Evolutionary conservation across 2,888 invertebrate genomes (phyloP).

Genomic region (Catocala sponsa): DNA sequence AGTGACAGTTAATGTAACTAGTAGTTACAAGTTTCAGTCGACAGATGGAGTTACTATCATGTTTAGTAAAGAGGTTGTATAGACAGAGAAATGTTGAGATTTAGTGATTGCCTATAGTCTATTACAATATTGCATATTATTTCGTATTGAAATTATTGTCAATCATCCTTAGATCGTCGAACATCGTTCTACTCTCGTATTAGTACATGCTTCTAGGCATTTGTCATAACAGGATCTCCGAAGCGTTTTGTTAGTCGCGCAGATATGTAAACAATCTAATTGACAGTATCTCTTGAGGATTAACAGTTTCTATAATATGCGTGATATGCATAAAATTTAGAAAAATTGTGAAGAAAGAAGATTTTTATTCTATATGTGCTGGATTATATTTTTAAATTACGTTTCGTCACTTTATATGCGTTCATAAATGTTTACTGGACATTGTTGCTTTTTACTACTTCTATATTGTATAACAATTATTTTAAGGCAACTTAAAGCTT

Average conservation of each 20-base stretch:
- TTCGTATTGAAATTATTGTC: slow-evolving; percentile 38
- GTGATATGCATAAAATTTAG: slow-evolving; percentile 81
- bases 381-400: slow-evolving; percentile 66
- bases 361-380: slow-evolving; percentile 64
- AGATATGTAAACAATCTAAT: slow-evolving; percentile 75
- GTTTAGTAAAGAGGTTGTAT: not conserved
- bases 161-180: slow-evolving; percentile 21
- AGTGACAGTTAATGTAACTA: slow-evolving; percentile 27
- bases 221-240: slow-evolving; percentile 15
- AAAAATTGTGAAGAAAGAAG: slow-evolving; percentile 74
- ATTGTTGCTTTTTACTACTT: no score
- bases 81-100: not conserved
- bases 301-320: slow-evolving; percentile 61
- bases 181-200: slow-evolving; percentile 44
- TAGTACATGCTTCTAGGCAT: slow-evolving; percentile 53
- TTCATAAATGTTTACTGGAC: not conserved
- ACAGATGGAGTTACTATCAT: slow-evolving; percentile 37
- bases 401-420: not conserved
- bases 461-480: no score
- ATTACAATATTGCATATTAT: slow-evolving; percentile 9
- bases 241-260: slow-evolving; percentile 35
- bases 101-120: not conserved
- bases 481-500: no score
- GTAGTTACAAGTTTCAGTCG: slow-evolving; percentile 11
- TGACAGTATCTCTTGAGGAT: slow-evolving; percentile 75